These are phyloP conservation scores for Hypsibius dujardini DNA, from an alignment of 1,140 invertebrate species.

Conservation along the genomic window DNA sequence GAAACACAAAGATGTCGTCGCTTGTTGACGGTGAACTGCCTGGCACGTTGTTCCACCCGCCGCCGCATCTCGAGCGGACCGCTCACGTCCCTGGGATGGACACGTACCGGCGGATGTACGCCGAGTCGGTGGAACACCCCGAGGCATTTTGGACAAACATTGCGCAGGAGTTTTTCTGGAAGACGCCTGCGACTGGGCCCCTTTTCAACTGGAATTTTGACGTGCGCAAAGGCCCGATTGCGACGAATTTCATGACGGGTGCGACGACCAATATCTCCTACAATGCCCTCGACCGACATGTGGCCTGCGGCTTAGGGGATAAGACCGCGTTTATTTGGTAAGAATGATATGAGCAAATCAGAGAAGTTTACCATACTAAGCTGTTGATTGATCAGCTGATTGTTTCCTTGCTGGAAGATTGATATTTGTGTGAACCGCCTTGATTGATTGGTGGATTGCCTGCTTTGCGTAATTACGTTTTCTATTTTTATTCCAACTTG, in stretches of 20 bases:
- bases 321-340: slow-evolving; percentile 87
- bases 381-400: too few relatives aligned
- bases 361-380: not conserved
- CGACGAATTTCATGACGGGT: slow-evolving; percentile 80
- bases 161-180: slow-evolving; percentile 74
- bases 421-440: too few relatives aligned
- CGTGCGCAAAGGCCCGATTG: slow-evolving; percentile 63
- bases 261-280: slow-evolving; percentile 86
- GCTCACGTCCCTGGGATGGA: slow-evolving; percentile 53
- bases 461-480: slow-evolving; percentile 16
- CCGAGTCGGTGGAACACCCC: slow-evolving; percentile 64
- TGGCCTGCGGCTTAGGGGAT: slow-evolving; percentile 63
- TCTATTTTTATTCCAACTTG: slow-evolving; percentile 14
- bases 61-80: slow-evolving; percentile 40
- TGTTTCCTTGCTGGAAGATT: too few relatives aligned
- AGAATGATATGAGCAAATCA: too few relatives aligned
- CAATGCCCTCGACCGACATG: slow-evolving; percentile 76
- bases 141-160: slow-evolving; percentile 73
- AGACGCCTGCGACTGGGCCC: slow-evolving; percentile 46
- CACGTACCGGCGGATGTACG: slow-evolving; percentile 64
- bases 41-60: slow-evolving; percentile 43
- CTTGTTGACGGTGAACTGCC: slow-evolving; percentile 1
- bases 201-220: slow-evolving; percentile 86
- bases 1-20: too few relatives aligned
- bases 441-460: not conserved